Evolutionary conservation across 2,888 invertebrate genomes (phyloP), one percentile per base, ranked within the genome.

Genomic region (Fabriciana adippe): DNA sequence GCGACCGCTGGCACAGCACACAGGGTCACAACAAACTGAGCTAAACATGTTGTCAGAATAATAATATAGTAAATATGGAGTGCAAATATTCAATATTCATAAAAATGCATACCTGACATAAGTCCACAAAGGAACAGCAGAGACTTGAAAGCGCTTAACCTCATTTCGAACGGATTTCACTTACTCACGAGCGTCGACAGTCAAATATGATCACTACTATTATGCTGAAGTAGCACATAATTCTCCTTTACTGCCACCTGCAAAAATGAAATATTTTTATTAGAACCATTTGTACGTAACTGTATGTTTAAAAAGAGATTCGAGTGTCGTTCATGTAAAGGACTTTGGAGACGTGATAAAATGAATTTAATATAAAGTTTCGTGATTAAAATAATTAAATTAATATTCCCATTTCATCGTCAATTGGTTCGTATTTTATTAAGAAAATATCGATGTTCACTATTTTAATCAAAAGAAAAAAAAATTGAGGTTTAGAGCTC

Each of bases 141-240:
- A 72, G 70, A 67, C 70, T 81, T 81, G 69, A 81, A 70, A 62
- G 80, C 74, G 47, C 81, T 78, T 74, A 78, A 77, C 79, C 79
- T 77, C 89, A 86, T 87, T 65, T 76, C 76, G 75, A 73, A 60
- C 53, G 53, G 57, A 31, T 59, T 47, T 50, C 54, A 59, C 65
- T 53, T 51, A 62, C 76, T 80, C 78, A 81, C 79, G 75, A 73
- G 68, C 78, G 78, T 76, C 72, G 75, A 74, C 78, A 80, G 77
- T 87, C 83, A 71, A 87, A 90, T 79, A 87, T 87, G 71, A 89
- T 86, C 81, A 89, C 82, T 81, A 89, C 82, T 81, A 86, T 85
- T 78, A 87, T 82, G 76, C 85, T 88, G 76, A 87, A 87, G 79
- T 84, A 86, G 78, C 86, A 88, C 89, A 89, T 86, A 67, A 71